phyloP scores from a whole-genome alignment of 1,140 invertebrate species.

The Odontomachus brunneus region DNA sequence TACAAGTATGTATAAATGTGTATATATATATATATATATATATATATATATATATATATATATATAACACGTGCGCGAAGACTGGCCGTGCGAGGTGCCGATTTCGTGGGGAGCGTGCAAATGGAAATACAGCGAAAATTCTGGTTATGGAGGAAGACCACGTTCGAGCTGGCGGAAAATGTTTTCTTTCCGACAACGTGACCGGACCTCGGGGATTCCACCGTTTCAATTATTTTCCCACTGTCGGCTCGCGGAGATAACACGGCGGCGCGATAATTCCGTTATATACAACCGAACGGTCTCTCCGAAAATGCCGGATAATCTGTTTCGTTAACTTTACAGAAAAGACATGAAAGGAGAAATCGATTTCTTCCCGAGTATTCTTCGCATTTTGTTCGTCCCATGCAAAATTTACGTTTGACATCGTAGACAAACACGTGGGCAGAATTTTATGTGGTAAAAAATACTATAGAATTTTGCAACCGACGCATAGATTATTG shows the following conservation, averaged over 20 bases:
- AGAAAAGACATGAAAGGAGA: no score
- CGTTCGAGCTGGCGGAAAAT: slow-evolving; percentile 34
- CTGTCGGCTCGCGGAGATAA: slow-evolving; percentile 35
- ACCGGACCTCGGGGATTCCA: slow-evolving; percentile 27
- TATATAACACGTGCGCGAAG: not conserved
- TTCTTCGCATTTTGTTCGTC: no score
- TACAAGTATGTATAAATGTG: not conserved
- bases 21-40: not conserved
- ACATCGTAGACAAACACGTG: no score
- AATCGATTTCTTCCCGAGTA: no score
- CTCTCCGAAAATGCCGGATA: not conserved
- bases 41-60: not conserved
- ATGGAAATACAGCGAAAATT: slow-evolving; percentile 54
- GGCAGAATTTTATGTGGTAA: no score
- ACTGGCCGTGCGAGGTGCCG: slow-evolving; percentile 37
- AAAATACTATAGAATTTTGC: no score
- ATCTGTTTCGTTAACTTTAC: no score
- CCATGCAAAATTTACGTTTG: no score
- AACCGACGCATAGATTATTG: no score
- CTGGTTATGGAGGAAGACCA: slow-evolving; percentile 28
- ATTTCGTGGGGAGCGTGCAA: slow-evolving; percentile 41
- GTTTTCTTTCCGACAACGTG: slow-evolving; percentile 55
- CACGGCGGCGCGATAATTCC: slow-evolving; percentile 21
- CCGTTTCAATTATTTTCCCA: slow-evolving; percentile 54
- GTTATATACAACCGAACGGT: slow-evolving; percentile 7